phyloP scores from a whole-genome alignment of 2,888 invertebrate species.

The Allacma fusca region DNA sequence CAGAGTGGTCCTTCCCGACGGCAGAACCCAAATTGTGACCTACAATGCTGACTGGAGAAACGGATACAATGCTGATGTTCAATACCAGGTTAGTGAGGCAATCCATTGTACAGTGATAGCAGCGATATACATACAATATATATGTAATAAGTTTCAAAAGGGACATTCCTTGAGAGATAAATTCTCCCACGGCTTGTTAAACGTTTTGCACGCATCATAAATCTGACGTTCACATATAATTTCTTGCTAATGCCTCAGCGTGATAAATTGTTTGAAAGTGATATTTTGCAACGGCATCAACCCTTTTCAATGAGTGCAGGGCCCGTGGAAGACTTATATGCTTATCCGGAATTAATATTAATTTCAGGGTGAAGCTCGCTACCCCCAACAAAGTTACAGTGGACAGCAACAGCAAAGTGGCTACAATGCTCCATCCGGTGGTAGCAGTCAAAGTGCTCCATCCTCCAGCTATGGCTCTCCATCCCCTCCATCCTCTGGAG shows the following conservation, averaged over 20 bases:
- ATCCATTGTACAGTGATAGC: too few species aligned
- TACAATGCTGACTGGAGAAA: constrained; percentile 61
- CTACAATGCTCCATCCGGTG: constrained; percentile 2
- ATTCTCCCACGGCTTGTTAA: neutral
- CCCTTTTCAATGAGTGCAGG: too few species aligned
- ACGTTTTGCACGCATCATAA: neutral
- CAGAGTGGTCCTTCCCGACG: constrained; percentile 56
- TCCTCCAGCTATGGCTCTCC: constrained; percentile 45
- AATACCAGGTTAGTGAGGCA: constrained; percentile 53
- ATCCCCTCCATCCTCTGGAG: neutral
- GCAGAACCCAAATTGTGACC: constrained; percentile 58
- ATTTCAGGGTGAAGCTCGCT: constrained; percentile 47
- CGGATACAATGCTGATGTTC: constrained; percentile 59
- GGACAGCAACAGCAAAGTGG: constrained; percentile 26
- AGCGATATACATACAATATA: too few species aligned
- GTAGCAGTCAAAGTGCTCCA: constrained; percentile 21
- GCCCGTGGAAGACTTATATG: too few species aligned
- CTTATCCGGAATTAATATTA: neutral
- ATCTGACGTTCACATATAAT: too few species aligned
- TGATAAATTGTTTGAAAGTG: neutral
- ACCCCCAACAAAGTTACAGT: constrained; percentile 48
- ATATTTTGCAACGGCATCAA: too few species aligned
- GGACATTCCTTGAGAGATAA: too few species aligned
- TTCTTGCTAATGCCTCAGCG: neutral
- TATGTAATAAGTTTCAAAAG: too few species aligned